Evolutionary conservation across 2,113 vertebrate species (phyloP), one percentile per base, ranked within the genome.

Genomic region (Aix galericulata): DNA sequence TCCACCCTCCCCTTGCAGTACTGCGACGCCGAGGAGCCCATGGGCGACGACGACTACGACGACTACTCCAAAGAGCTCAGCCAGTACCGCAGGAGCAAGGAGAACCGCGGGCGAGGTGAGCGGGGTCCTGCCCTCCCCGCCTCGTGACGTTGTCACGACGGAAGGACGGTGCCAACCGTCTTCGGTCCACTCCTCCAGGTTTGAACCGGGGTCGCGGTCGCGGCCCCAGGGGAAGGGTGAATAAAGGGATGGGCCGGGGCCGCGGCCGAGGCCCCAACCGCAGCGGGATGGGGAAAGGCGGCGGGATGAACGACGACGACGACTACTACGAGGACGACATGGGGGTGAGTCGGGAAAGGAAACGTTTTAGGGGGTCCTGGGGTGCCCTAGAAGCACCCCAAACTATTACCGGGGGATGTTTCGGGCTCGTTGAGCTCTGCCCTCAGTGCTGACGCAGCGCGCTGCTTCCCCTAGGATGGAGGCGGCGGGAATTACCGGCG

Each of bases 261-360:
- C 95, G 98, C 7, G 98, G 98, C 18, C 90, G 98, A 1, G 98
- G 99, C 0, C 95, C 98, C 18, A 97, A 96, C 72, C 91, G 98
- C 92, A 98, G 98, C 2, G 96, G 97, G 13, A 96, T 97, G 96
- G 95, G 86, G 18, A 97, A 98, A 66, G 98, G 98, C 2, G 98
- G 99, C 4, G 98, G 97, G 10, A 96, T 98, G 86, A 98, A 98
- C 0, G 98, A 99, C 0, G 99, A 99, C 0, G 98, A 99, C 1
- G 98, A 99, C 91, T 98, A 97, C 67, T 99, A 99, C 8, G 99
- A 99, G 1, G 98, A 99, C 4, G 99, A 99, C 95, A 97, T 98
- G 66, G 99, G 98, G 86, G 99, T 99, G 87, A 98, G 98, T 1
- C 1, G 18, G 46, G 46, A 46, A 46, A 9, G 21, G 8, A 46